A percentile compares a stretch with the other conserved stretches of the same genome.
phyloP scores from a whole-genome alignment of 2,888 invertebrate genomes.

The Meandrusa payeni region DNA sequence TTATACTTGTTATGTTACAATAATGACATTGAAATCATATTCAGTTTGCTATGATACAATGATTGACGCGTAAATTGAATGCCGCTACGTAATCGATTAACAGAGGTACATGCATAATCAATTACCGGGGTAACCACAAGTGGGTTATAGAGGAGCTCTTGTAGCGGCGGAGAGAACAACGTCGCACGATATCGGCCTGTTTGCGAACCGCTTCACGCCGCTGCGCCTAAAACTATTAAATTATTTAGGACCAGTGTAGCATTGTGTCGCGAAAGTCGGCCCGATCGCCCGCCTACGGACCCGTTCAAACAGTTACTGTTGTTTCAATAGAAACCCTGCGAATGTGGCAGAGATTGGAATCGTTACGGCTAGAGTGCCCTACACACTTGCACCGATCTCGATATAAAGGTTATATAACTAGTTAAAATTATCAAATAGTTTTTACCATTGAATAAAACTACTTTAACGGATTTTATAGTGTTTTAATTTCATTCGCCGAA shows the following conservation, averaged over 20 bases:
- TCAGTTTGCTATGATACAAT: background rate
- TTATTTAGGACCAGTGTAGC: slow-evolving; percentile 71
- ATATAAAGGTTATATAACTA: no score
- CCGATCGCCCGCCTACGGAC: slow-evolving; percentile 42
- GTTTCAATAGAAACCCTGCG: slow-evolving; percentile 51
- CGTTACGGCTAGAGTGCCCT: slow-evolving; percentile 58
- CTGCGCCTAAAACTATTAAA: slow-evolving; percentile 65
- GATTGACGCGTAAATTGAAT: background rate
- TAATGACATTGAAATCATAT: background rate
- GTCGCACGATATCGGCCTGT: slow-evolving; percentile 37
- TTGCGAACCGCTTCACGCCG: slow-evolving; percentile 58
- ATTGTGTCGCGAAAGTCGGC: slow-evolving; percentile 71
- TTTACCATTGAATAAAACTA: no score
- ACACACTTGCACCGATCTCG: slow-evolving; percentile 1
- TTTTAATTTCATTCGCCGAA: no score
- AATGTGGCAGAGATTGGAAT: slow-evolving; percentile 44
- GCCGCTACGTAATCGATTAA: slow-evolving; percentile 12
- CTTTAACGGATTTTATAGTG: no score
- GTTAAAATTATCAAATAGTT: no score
- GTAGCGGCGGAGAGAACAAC: slow-evolving; percentile 1
- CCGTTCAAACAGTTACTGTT: slow-evolving; percentile 72
- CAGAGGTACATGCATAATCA: slow-evolving; percentile 12
- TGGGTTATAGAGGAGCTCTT: slow-evolving; percentile 7
- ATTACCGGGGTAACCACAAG: slow-evolving; percentile 17
- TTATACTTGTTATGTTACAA: no score